phyloP scores from a whole-genome alignment of 2,797 vertebrate genomes.

The Linurgus olivaceus region DNA sequence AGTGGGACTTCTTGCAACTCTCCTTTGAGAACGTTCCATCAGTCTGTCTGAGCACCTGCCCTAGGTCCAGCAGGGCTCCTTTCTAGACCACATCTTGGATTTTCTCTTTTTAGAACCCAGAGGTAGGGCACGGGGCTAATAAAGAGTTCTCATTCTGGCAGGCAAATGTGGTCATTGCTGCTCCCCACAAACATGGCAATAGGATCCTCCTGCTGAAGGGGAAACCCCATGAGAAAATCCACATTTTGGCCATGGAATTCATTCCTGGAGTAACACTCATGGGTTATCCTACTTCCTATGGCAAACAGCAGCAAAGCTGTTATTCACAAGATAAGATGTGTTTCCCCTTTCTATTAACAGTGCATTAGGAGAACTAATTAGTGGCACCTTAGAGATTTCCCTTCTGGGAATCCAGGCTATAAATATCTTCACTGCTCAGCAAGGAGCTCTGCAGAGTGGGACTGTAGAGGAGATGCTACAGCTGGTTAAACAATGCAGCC shows the following conservation, averaged over 20 bases:
- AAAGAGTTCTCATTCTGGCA: not conserved
- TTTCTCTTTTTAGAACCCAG: not conserved
- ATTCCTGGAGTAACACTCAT: not conserved
- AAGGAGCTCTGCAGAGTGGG: not conserved
- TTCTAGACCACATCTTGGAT: not conserved
- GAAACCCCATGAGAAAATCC: not conserved
- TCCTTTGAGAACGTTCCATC: not conserved
- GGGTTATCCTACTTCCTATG: not conserved
- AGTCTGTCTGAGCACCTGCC: not conserved
- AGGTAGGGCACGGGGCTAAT: not conserved
- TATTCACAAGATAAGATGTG: not conserved
- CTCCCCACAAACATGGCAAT: not conserved
- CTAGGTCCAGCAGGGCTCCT: not conserved
- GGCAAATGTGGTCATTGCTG: not conserved
- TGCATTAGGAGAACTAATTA: constrained; percentile 31
- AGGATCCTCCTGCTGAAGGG: not conserved
- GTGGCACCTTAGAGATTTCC: not conserved
- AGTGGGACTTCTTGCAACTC: not conserved
- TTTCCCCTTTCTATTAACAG: constrained; percentile 31
- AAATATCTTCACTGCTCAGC: not conserved
- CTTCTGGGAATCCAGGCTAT: constrained; percentile 19
- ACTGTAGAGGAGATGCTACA: not conserved
- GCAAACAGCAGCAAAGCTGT: not conserved
- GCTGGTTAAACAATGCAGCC: constrained; percentile 22
- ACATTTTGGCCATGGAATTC: not conserved